phyloP scores from a whole-genome alignment of 1,140 invertebrate genomes.

The Drosophila tristis region DNA sequence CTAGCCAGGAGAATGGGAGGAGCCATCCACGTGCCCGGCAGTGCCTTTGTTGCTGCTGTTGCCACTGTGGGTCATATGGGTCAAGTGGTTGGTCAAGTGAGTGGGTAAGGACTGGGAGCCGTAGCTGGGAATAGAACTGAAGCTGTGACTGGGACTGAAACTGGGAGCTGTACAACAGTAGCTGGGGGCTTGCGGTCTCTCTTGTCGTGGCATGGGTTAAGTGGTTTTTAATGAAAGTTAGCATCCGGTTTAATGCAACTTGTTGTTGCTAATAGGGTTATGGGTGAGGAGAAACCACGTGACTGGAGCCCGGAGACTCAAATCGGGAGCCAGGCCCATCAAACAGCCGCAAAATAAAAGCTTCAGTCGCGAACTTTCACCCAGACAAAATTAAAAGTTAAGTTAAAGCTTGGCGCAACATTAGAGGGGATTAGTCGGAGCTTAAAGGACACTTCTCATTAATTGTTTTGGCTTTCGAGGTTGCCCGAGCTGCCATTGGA shows the following conservation, averaged over 20 bases:
- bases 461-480: constrained; percentile 14
- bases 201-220: constrained; percentile 71
- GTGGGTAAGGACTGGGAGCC: constrained; percentile 10
- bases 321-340: not conserved
- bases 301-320: constrained; percentile 29
- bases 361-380: constrained; percentile 24
- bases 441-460: constrained; percentile 3
- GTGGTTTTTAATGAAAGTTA: constrained; percentile 82
- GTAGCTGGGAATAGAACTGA: not conserved
- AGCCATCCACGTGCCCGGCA: constrained; percentile 53
- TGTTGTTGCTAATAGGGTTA: constrained; percentile 69
- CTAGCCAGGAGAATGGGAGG: constrained; percentile 18
- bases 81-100: constrained; percentile 71
- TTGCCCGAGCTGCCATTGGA: not conserved
- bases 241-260: constrained; percentile 79
- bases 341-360: not conserved
- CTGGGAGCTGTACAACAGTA: not conserved
- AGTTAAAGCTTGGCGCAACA: constrained; percentile 3
- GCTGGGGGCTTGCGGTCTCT: constrained; percentile 43
- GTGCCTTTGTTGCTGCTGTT: constrained; percentile 34
- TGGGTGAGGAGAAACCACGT: constrained; percentile 27
- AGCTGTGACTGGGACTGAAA: no score
- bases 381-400: constrained; percentile 36
- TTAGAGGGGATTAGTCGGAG: not conserved
- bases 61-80: constrained; percentile 64